Evolutionary conservation across 2,888 invertebrate genomes (phyloP).

Genomic region (Sarcophaga carnaria): DNA sequence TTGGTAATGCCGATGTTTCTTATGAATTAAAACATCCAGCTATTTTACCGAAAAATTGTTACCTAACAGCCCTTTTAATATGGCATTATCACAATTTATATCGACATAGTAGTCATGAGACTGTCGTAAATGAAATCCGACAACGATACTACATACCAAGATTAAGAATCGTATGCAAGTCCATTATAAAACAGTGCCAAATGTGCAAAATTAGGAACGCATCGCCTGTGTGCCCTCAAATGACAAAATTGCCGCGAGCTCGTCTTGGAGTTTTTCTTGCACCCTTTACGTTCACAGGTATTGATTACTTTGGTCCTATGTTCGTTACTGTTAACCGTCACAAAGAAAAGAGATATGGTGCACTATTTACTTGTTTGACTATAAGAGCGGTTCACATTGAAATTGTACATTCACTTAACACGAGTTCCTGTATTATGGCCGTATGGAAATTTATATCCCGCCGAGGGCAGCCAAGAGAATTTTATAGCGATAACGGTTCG

Average conservation of each 20-base stretch:
- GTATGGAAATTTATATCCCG: conserved; percentile 60
- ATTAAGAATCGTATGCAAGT: conserved; percentile 48
- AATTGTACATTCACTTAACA: conserved; percentile 50
- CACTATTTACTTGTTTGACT: conserved; percentile 38
- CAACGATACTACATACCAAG: conserved; percentile 55
- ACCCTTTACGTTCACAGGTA: conserved; percentile 37
- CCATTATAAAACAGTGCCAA: conserved; percentile 40
- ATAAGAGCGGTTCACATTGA: conserved; percentile 44
- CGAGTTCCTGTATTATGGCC: conserved; percentile 62
- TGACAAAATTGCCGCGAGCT: conserved; percentile 37
- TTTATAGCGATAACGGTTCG: conserved; percentile 67
- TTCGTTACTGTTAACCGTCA: conserved; percentile 37
- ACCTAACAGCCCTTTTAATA: conserved; percentile 25
- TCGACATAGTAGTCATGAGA: conserved; percentile 56
- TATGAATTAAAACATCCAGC: conserved; percentile 36
- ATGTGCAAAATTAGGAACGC: conserved; percentile 63
- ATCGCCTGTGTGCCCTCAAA: conserved; percentile 6
- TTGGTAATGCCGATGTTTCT: conserved; percentile 28
- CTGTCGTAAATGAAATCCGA: conserved; percentile 59
- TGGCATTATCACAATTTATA: conserved; percentile 19
- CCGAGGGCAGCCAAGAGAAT: conserved; percentile 55
- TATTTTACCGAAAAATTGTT: conserved; percentile 29
- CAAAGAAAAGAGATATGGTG: conserved; percentile 39
- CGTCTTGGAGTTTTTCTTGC: conserved; percentile 3
- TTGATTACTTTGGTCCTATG: conserved; percentile 38